These are phyloP conservation scores for Ariolimax columbianus DNA, from an alignment of 2,888 invertebrate species.

Conservation along the genomic window DNA sequence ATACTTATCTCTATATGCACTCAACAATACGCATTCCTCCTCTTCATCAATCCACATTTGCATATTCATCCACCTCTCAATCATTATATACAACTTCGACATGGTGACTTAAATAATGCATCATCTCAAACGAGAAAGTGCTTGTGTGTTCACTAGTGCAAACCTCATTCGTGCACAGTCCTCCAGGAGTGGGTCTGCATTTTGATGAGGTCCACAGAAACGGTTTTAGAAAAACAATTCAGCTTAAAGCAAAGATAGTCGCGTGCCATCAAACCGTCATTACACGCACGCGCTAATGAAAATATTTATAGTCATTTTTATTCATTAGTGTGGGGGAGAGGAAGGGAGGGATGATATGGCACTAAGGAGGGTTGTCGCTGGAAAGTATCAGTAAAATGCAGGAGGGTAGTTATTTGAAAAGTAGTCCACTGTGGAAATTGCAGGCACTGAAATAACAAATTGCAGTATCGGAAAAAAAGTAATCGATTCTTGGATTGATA, in stretches of 20 bases:
- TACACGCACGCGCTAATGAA: constrained; percentile 3
- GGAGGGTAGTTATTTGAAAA: background rate
- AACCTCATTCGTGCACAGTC: background rate
- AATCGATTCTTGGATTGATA: background rate
- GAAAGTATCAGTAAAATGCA: background rate
- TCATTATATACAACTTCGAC: too few relatives aligned
- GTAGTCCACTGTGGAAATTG: constrained; percentile 5
- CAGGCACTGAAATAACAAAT: background rate
- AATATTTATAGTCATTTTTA: constrained; percentile 22
- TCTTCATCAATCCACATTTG: too few relatives aligned
- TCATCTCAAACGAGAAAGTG: background rate
- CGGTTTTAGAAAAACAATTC: background rate
- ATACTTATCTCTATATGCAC: too few relatives aligned
- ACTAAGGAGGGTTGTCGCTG: background rate
- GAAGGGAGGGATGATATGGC: background rate
- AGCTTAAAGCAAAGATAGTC: background rate
- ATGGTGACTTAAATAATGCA: background rate
- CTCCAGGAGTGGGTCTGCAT: background rate
- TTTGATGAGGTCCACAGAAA: constrained; percentile 10
- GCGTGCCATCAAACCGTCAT: background rate
- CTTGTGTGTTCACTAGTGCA: background rate
- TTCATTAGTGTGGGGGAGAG: background rate
- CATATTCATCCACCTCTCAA: too few relatives aligned
- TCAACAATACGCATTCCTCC: too few relatives aligned
- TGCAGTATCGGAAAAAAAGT: background rate